Evolutionary conservation across 2,113 vertebrate species (phyloP), one percentile per base, ranked within the genome.

Genomic region (rabbit (Oryctolagus cuniculus)): DNA sequence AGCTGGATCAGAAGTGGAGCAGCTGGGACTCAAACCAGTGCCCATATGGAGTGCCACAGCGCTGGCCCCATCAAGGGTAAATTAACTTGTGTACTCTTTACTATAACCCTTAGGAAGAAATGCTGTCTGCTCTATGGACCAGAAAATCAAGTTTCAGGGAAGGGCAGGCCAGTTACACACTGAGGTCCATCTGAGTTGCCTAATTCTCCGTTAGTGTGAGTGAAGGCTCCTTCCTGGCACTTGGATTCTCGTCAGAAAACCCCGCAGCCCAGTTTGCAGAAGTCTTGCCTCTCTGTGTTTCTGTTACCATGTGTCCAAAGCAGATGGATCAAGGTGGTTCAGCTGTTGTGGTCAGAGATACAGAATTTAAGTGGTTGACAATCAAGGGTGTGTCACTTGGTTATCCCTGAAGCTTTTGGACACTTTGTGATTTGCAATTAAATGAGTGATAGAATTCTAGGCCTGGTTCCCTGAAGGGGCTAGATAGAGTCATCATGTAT

Each of bases 351-450:
- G 8, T 89, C 25, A 66, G 25, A 31, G 36, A 51, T 81, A 29
- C 16, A 95, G 96, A 72, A 88, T 97, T 77, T 89, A 80, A 55
- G 73, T 93, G 90, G 63, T 78, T 78, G 90, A 83, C 73, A 67
- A 84, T n/a, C 44, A 29, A 38, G 38, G 38, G 31, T 64, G 2
- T 38, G 22, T 92, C 79, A 94, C 85, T 95, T 88, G 70, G 44
- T 69, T 27, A 5, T 75, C 90, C 74, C n/a, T 44, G 63, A 73
- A 86, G 9, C 87, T 87, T 92, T 69, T 11, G 82, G 67, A 44
- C 17, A 24, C 49, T 72, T 92, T 75, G 84, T 72, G 75, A 78
- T 77, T 96, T 87, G 34, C 74, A 72, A 1, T 91, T 77, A 85
- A 89, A 38, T 25, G 36, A 27, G 36, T 55, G 82, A 70, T 75